These are phyloP conservation scores for Stegodyphus dumicola DNA, from an alignment of 1,140 invertebrate genomes.

Conservation along the genomic window DNA sequence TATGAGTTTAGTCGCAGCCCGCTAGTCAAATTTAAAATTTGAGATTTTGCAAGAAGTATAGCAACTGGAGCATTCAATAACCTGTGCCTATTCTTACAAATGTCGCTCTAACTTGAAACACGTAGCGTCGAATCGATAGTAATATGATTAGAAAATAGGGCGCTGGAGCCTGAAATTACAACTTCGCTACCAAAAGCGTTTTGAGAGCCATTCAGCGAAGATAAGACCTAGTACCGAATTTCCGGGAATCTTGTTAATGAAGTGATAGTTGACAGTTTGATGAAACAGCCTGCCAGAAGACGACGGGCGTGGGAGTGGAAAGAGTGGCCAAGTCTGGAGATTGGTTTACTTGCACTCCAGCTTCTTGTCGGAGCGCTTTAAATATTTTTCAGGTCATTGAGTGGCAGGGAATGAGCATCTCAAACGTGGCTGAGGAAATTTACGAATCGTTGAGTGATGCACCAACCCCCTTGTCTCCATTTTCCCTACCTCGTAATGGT, in stretches of 20 bases:
- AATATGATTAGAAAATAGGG: no score
- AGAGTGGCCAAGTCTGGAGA: neutral
- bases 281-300: conserved; percentile 7
- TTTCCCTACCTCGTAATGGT: no score
- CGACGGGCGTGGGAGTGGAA: neutral
- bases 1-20: no score
- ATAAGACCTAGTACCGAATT: neutral
- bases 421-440: neutral
- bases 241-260: conserved; percentile 3
- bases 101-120: no score
- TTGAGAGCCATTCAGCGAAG: neutral
- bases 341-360: neutral
- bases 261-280: conserved; percentile 8
- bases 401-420: neutral
- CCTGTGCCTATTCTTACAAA: no score
- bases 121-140: no score
- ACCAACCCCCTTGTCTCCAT: neutral
- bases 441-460: neutral
- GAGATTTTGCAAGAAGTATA: no score
- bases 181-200: neutral
- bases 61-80: no score
- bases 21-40: no score
- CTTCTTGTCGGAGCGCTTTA: neutral
- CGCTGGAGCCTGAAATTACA: no score
- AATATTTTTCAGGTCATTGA: neutral